Evolutionary conservation across 2,888 invertebrate genomes (phyloP), one percentile per base, ranked within the genome.

Genomic region (Aspidiotus rigidus): DNA sequence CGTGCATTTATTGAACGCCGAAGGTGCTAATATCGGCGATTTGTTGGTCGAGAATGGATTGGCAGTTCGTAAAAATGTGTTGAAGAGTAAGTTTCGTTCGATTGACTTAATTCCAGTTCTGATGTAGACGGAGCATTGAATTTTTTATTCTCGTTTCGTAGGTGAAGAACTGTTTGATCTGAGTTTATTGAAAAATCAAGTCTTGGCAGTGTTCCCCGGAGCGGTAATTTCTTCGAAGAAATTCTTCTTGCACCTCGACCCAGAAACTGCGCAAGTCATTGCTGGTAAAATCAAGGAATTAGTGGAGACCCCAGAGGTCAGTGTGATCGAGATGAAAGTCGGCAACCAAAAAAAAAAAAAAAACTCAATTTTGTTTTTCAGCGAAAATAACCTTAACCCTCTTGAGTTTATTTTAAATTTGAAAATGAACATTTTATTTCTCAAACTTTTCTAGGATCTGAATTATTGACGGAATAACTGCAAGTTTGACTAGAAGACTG

Each of bases 221-320:
- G 78, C 76, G 71, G 78, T 82, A 2, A 78, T 79, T 72, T 77
- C 76, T 63, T 75, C 79, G 40, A 73, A 73, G 39, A 79, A 80
- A 71, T 81, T 83, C 73, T 77, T 78, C 70, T 74, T 82, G 71
- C 78, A 79, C 41, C 75, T 82, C 49, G 77, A 79, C 70, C 77
- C 78, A 15, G 79, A 78, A 7, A 73, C 72, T 28, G 74, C 75
- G 7, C 75, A 75, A 66, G 74, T 77, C 49, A 72, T 75, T 56
- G 71, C 72, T 16, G 73, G 16, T 11, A 64, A n/a, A 7, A 64
- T 70, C 40, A 17, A 44, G 16, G 40, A 28, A 42, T 44, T 66
- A 13, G 16, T 57, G 13, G 42, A 39, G 1, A 64, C 44, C 0
- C 64, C 66, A 3, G 53, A 60, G 41, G 70, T 70, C 16, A 28